Evolutionary conservation across 2,888 invertebrate genomes (phyloP), one percentile per base, ranked within the genome.

Genomic region (Diplolepis rosae): DNA sequence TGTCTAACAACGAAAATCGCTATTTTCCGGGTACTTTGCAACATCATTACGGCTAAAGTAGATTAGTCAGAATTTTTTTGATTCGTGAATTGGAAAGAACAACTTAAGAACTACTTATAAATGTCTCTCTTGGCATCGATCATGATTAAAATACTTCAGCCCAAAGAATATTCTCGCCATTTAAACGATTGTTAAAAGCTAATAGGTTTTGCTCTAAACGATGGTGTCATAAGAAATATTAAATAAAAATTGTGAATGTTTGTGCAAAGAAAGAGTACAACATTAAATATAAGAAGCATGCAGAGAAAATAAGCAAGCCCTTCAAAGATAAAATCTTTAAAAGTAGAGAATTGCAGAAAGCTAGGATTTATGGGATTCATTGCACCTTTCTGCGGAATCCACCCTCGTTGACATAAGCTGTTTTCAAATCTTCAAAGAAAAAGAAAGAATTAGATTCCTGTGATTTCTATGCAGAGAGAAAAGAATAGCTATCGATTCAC

Each of bases 371-470:
- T 61, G 56, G 56, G 39, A 61, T 61, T 61, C 24, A 24, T 61
- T 61, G 32, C 32, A 32, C 32, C 24, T 39, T 24, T 13, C 35
- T 61, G 1, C 24, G 1, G 27, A 39, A 61, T 61, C 24, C 39
- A 61, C 39, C 24, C 39, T 61, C 61, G 61, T 61, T n/a, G 61
- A 42, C 39, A 61, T 61, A 61, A 39, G 61, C 39, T 61, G 39
- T 61, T 39, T 61, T 61, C 24, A 61, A 61, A 39, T 61, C 39
- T 61, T 61, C 39, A 61, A 7, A 42, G 24, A 22, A n/a, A 61
- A 15, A 39, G n/a, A 11, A 18, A 54, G n/a, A 35, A 18, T 15
- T 61, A 22, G 39, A 13, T 61, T 61, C 27, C 61, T 39, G 27
- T 35, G 39, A 61, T 27, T 61, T 61, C 39, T 27, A 22, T 39